A percentile compares a stretch with the other conserved stretches of the same genome.
Evolutionary conservation across 1,140 invertebrate species (phyloP).

Genomic region (Hestina assimilis): DNA sequence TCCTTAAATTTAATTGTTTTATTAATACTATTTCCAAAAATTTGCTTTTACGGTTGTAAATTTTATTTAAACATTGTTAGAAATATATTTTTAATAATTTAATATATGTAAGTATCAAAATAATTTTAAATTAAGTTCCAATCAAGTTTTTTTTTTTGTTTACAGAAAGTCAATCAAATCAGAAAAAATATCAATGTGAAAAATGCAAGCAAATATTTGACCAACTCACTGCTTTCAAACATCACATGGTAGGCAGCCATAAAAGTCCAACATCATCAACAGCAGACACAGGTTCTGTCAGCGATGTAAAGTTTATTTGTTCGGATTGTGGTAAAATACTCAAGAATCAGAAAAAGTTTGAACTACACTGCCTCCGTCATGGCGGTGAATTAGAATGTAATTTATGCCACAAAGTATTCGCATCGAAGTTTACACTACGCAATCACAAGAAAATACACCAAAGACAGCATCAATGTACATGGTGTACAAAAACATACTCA

Average conservation of each 20-base stretch:
- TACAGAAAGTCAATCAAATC: conserved; percentile 28
- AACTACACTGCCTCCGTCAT: conserved; percentile 59
- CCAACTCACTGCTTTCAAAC: conserved; percentile 50
- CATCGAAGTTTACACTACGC: conserved; percentile 65
- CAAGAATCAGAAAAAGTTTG: conserved; percentile 59
- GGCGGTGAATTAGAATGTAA: conserved; percentile 68
- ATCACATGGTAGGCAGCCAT: conserved; percentile 54
- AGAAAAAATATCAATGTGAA: conserved; percentile 66
- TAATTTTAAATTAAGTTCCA: no score
- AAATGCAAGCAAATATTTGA: conserved; percentile 68
- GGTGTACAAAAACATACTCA: conserved; percentile 54
- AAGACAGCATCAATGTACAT: conserved; percentile 75
- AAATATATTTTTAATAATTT: no score
- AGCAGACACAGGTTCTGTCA: not conserved
- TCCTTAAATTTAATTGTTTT: not conserved
- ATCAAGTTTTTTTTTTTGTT: no score
- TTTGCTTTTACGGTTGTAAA: not conserved
- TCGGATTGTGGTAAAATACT: conserved; percentile 60
- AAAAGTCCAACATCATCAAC: conserved; percentile 21
- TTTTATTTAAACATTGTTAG: not conserved
- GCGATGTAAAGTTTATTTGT: conserved; percentile 52
- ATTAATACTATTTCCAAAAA: not conserved
- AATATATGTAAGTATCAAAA: no score
- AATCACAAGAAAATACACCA: conserved; percentile 78
- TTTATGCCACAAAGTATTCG: conserved; percentile 71